Conservation (phyloP, 2,888 invertebrate genomes). For the Muscina levida region DNA sequence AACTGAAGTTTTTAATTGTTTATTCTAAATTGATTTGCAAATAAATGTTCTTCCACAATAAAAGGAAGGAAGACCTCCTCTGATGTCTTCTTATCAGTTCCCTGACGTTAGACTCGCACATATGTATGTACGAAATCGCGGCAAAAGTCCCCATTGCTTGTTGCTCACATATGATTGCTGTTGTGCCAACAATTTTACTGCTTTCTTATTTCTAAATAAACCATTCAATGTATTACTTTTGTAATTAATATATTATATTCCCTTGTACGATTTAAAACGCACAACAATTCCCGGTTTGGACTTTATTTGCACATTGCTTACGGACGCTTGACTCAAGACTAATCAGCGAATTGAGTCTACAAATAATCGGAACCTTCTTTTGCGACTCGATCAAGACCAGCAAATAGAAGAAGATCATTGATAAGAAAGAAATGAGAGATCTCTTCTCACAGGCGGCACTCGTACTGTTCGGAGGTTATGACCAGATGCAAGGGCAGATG, state of each 20-base stretch:
- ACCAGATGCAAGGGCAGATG: not conserved
- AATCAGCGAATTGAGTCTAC: slow-evolving; percentile 43
- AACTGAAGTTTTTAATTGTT: slow-evolving; percentile 19
- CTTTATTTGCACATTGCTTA: slow-evolving; percentile 37
- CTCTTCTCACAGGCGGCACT: slow-evolving; percentile 12
- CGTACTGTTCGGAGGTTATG: not conserved
- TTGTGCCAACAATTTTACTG: too few species aligned
- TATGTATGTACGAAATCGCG: not conserved
- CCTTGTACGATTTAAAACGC: not conserved
- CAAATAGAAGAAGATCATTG: slow-evolving; percentile 17
- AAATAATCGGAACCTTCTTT: slow-evolving; percentile 34
- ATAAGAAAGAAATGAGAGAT: slow-evolving; percentile 47
- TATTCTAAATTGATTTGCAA: slow-evolving; percentile 30
- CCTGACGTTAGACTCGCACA: not conserved
- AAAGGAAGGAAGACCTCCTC: slow-evolving; percentile 36
- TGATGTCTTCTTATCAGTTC: slow-evolving; percentile 47
- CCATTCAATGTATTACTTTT: not conserved
- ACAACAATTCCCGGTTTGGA: slow-evolving; percentile 31
- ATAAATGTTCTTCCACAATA: not conserved
- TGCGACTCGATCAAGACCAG: slow-evolving; percentile 35
- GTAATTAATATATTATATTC: not conserved
- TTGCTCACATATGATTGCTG: too few species aligned
- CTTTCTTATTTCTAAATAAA: not conserved
- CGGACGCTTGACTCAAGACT: slow-evolving; percentile 53
- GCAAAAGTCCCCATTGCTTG: too few species aligned